Evolutionary conservation across 2,113 vertebrate genomes (phyloP), one percentile per base, ranked within the genome.

Genomic region (Cygnus atratus): DNA sequence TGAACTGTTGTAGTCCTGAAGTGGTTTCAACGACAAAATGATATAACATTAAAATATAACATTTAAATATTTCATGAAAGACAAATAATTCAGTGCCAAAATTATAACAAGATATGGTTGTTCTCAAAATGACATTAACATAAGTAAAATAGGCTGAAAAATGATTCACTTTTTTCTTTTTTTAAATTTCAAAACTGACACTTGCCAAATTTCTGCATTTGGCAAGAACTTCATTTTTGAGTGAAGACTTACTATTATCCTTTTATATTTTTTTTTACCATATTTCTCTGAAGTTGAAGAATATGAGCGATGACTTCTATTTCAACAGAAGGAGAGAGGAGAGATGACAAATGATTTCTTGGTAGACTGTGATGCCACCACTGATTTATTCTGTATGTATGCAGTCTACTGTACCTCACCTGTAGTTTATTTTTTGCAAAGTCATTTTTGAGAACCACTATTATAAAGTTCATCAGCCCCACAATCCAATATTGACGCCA

Each of bases 1-100:
- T 86, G 74, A 90, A 73, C 18, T 63, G 59, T 63, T 90, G 65
- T 76, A 70, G 25, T 80, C 50, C 71, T 84, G 19, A 94, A 93
- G 63, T 43, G n/a, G 31, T 84, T 94, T 84, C 65, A 70, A 20
- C 67, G n/a, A 76, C 50, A 83, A 55, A 75, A 84, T 70, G 52
- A 79, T 65, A 37, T 76, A 20, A 26, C 35, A 88, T 76, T 82
- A 85, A 91, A 87, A 74, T 28, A 86, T 73, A 66, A 59, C 58
- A 74, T 88, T 67, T 77, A 58, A 85, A 19, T 78, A 78, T 88
- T 92, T 93, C 57, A 79, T 75, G 87, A 86, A 91, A 92, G 16
- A 78, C 5, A 82, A 84, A 35, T 77, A 75, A 18, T 63, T 33
- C 10, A 44, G 33, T 71, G 12, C 31, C 86, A 71, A 96, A 74